phyloP scores from a whole-genome alignment of 2,888 invertebrate genomes.

The Prosopocoilus inquinatus region DNA sequence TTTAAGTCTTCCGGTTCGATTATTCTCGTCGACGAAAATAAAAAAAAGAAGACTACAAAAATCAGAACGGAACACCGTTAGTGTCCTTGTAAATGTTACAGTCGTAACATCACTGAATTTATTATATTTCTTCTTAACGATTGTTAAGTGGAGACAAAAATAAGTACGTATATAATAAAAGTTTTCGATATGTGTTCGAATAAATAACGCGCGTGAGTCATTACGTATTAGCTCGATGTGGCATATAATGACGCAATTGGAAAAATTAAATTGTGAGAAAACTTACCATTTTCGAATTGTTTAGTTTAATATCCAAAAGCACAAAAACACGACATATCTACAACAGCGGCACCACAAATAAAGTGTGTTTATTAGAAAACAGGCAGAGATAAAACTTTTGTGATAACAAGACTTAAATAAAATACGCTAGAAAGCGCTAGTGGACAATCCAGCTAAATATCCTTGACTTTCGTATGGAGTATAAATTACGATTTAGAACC shows the following conservation, averaged over 20 bases:
- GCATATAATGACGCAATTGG: neutral
- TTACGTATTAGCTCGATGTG: no score
- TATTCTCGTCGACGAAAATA: no score
- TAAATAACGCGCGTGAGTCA: no score
- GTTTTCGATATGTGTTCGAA: no score
- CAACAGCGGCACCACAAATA: constrained; percentile 10
- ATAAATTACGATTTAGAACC: constrained; percentile 33
- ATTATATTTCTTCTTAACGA: no score
- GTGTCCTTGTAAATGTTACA: no score
- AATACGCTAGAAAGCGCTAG: constrained; percentile 34
- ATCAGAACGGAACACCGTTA: no score
- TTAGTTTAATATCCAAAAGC: constrained; percentile 7
- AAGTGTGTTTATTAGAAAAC: constrained; percentile 10
- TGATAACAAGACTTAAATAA: constrained; percentile 23
- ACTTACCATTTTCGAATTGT: constrained; percentile 10
- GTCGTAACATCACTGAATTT: no score
- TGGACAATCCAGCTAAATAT: constrained; percentile 32
- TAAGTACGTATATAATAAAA: no score
- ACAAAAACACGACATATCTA: constrained; percentile 15
- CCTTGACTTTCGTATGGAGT: constrained; percentile 42
- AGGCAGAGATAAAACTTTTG: constrained; percentile 19
- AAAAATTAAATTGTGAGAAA: neutral
- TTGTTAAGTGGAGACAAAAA: no score
- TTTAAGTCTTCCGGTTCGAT: no score
- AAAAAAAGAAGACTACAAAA: no score